Evolutionary conservation across 2,888 invertebrate genomes (phyloP).

Genomic region (Petrophora chlorosata): DNA sequence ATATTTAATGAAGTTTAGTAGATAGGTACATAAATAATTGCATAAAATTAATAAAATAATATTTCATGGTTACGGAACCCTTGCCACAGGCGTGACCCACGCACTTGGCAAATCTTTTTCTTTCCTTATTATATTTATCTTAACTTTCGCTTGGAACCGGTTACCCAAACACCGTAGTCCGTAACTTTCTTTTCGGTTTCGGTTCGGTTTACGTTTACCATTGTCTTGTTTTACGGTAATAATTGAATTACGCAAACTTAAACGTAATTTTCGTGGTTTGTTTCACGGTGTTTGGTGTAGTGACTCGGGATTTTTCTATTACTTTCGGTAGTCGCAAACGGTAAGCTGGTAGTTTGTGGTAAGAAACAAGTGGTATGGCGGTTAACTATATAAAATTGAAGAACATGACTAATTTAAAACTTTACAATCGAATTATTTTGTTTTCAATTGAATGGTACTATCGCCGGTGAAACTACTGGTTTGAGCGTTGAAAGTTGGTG

Average conservation of each 20-base stretch:
- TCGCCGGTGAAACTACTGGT: no score
- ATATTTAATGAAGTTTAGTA: no score
- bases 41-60: no score
- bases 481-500: no score
- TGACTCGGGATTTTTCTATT: conserved; percentile 8
- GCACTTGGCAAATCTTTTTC: conserved; percentile 25
- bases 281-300: conserved; percentile 10
- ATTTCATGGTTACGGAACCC: no score
- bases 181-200: conserved; percentile 31
- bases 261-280: conserved; percentile 23
- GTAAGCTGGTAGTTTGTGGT: not conserved
- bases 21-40: no score
- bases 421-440: no score
- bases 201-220: conserved; percentile 18
- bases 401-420: not conserved
- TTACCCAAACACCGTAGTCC: conserved; percentile 6
- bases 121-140: conserved; percentile 21
- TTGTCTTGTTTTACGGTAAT: conserved; percentile 23
- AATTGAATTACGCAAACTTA: conserved; percentile 30
- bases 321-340: not conserved
- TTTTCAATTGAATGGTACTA: no score
- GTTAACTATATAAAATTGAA: not conserved
- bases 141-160: conserved; percentile 21
- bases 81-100: no score
- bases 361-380: not conserved